Conservation (phyloP, 1,140 invertebrate species). For the Gryon sp. region DNA sequence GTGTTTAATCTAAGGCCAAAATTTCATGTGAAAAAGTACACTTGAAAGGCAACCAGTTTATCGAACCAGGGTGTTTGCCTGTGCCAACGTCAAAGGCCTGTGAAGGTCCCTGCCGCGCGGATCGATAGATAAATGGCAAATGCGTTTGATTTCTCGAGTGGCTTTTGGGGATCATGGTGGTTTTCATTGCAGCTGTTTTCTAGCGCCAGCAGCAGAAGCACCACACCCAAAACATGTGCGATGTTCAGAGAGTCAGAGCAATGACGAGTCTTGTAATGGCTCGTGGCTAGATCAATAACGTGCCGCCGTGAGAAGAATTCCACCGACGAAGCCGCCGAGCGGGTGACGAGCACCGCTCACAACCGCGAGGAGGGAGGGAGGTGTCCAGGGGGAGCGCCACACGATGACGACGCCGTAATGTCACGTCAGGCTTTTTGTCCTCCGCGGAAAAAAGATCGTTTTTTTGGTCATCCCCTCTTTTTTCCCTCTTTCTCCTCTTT, state of each 20-base stretch:
- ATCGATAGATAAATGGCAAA: conserved; percentile 50
- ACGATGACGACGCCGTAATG: conserved; percentile 42
- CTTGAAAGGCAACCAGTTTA: conserved; percentile 5
- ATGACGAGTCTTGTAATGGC: conserved; percentile 70
- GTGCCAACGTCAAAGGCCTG: conserved; percentile 28
- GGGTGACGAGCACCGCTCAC: conserved; percentile 17
- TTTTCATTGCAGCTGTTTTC: conserved; percentile 42
- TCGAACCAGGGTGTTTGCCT: conserved; percentile 25
- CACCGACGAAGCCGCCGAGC: conserved; percentile 56
- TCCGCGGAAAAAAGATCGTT: not conserved
- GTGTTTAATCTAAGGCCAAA: too few species aligned
- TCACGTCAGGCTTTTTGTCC: conserved; percentile 42
- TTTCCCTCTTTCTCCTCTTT: too few species aligned
- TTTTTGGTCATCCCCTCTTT: not conserved
- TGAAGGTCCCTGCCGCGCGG: conserved; percentile 26
- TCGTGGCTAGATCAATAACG: conserved; percentile 76
- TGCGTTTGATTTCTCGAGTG: conserved; percentile 40
- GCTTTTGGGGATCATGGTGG: conserved; percentile 28
- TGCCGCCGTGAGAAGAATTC: conserved; percentile 68
- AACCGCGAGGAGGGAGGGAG: conserved; percentile 12
- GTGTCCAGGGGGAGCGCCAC: conserved; percentile 2
- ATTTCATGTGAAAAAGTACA: too few species aligned
- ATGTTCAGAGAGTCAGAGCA: conserved; percentile 68
- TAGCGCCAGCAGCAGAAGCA: too few species aligned
- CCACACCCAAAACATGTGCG: conserved; percentile 69